phyloP scores from a whole-genome alignment of 92 coral and sea anemone species.

The Anthopleura xanthogrammica region DNA sequence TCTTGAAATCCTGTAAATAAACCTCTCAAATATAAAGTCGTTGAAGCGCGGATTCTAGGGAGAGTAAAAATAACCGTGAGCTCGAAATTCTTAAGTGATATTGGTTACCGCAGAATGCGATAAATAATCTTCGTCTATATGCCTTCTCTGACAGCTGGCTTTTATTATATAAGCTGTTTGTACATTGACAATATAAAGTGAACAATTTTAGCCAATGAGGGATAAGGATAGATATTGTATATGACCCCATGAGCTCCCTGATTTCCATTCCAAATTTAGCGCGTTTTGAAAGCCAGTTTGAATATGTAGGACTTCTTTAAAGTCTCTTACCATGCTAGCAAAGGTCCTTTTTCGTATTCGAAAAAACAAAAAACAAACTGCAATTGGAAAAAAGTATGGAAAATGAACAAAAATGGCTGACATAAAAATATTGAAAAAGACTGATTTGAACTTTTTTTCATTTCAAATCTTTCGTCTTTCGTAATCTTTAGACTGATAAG shows the following conservation, averaged over 20 bases:
- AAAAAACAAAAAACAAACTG: too few relatives aligned
- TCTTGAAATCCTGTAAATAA: background rate
- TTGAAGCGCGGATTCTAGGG: background rate
- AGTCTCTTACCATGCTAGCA: background rate
- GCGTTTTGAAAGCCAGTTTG: too few relatives aligned
- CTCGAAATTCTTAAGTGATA: background rate
- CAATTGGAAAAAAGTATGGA: too few relatives aligned
- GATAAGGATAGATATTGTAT: background rate
- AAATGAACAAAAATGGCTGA: too few relatives aligned
- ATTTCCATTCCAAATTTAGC: background rate
- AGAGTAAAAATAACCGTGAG: background rate
- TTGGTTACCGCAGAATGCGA: slow-evolving; percentile 1
- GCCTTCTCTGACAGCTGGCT: background rate
- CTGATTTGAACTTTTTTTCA: too few relatives aligned
- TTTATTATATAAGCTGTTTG: background rate
- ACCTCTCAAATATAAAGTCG: background rate
- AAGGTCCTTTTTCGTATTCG: background rate
- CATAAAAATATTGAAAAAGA: too few relatives aligned
- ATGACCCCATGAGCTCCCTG: background rate
- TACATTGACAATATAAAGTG: background rate
- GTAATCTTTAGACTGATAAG: too few relatives aligned
- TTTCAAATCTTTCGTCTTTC: too few relatives aligned
- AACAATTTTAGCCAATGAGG: slow-evolving; percentile 6
- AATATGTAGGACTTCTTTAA: too few relatives aligned
- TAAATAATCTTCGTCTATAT: background rate